phyloP scores from a whole-genome alignment of 2,113 vertebrate species.

The Callopanchax toddi region DNA sequence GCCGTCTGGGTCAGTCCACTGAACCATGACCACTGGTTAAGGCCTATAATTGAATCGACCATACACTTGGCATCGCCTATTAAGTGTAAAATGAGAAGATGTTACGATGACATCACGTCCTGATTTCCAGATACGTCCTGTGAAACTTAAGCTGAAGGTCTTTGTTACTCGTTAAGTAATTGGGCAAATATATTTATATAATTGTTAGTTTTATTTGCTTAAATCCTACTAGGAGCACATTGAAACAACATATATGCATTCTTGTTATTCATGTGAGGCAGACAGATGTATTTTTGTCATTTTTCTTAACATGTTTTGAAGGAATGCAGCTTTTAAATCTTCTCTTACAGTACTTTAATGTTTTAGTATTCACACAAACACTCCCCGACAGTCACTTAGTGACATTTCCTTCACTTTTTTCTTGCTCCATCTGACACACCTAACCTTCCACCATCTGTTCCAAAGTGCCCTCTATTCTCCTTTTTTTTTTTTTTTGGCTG shows the following conservation, averaged over 20 bases:
- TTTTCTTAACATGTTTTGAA: too few relatives aligned
- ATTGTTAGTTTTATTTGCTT: too few relatives aligned
- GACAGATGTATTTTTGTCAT: too few relatives aligned
- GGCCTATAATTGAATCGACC: constrained; percentile 18
- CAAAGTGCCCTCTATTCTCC: constrained; percentile 37
- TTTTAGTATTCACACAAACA: neutral
- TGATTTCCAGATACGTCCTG: neutral
- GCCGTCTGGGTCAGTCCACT: constrained; percentile 55
- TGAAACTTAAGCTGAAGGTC: neutral
- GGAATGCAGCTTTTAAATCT: too few relatives aligned
- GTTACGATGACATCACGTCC: neutral
- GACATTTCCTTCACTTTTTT: neutral
- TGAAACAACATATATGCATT: too few relatives aligned
- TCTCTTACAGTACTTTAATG: neutral
- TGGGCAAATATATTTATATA: rapidly evolving
- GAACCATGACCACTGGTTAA: constrained; percentile 38
- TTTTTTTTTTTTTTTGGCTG: too few relatives aligned
- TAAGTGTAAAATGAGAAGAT: constrained; percentile 17
- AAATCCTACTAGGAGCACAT: too few relatives aligned
- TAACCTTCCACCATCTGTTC: constrained; percentile 50
- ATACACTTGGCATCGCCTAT: neutral
- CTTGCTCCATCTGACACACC: neutral
- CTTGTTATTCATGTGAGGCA: too few relatives aligned
- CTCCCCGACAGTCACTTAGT: neutral
- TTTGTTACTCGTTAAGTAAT: neutral